Evolutionary conservation across 1,140 invertebrate genomes (phyloP).

Genomic region (Wasmannia auropunctata): DNA sequence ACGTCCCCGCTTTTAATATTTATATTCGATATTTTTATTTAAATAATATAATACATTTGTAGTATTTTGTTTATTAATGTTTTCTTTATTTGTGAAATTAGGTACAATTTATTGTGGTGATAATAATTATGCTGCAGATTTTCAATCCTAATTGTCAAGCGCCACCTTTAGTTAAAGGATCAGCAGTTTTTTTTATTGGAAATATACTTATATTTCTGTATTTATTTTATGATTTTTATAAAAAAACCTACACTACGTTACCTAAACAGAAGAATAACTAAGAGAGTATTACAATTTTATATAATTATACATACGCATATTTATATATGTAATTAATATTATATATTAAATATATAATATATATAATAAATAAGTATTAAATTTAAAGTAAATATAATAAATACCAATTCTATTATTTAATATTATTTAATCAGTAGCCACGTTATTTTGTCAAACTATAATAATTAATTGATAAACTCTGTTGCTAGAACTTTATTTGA

Average conservation of each 20-base stretch:
- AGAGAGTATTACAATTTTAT: neutral
- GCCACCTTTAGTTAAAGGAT: no score
- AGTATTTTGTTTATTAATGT: neutral
- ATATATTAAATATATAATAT: no score
- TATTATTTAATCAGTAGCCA: neutral
- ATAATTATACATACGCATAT: neutral
- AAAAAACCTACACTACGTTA: neutral
- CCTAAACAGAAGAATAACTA: neutral
- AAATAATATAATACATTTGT: neutral
- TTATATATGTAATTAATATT: neutral
- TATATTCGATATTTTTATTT: neutral
- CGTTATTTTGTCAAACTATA: neutral
- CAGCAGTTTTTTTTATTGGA: neutral
- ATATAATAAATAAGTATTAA: no score
- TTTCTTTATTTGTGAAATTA: conserved; percentile 1
- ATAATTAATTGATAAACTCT: neutral
- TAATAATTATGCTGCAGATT: rapidly evolving
- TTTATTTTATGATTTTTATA: conserved; percentile 35
- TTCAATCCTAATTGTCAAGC: neutral
- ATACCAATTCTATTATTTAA: neutral
- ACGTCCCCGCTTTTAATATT: no score
- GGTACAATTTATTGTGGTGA: neutral
- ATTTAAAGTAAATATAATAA: no score
- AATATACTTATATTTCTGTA: conserved; percentile 9
- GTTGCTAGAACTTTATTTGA: neutral